Base-by-base conservation (phyloP, 1,140 invertebrate genomes). In the Patella vulgata region DNA sequence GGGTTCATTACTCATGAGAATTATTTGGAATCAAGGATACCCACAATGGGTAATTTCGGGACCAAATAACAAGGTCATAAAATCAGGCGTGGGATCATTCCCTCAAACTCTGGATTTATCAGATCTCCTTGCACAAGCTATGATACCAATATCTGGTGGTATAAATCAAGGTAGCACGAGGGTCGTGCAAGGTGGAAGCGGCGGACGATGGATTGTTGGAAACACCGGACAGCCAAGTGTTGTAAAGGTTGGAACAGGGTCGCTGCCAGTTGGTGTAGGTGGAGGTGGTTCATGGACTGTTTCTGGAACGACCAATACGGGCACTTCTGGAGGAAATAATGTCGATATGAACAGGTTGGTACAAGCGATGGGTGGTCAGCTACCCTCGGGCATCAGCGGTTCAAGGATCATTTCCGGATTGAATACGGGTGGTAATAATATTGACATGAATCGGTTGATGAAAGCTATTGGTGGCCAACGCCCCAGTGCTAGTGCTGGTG, bases 11-110 rank as follows among this genome's bases (percentile, higher is more conserved):
- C 30, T 59, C 11, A 42, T 39, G 17, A 48, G 43, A 17, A 23
- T 42, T 5, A 46, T 27, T 19, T 19, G 50, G 19, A 27, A 39
- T 0, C 17, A 36, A 1, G 47, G 28, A 3, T 14, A 21, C 4
- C 25, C n/a, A 9, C 23, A 58, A 39, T 70, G 68, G 68, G 25
- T 39, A 3, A 21, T 70, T 14, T 62, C 59, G 46, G 48, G 48
- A 40, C 56, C 59, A 6, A 59, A 70, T 42, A 59, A 60, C 0
- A 54, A 46, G 1, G 31, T 58, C 33, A 17, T 62, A 9, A 50
- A 47, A 46, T 21, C 42, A 8, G 68, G 68, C 4, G 6, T 25
- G 21, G 68, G 63, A 0, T 14, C 9, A 2, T 17, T 70, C n/a
- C 68, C 68, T 2, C 28, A 21, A 23, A 28, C 23, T 40, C 5